phyloP scores from a whole-genome alignment of 2,113 vertebrate species.

The Pionites leucogaster region DNA sequence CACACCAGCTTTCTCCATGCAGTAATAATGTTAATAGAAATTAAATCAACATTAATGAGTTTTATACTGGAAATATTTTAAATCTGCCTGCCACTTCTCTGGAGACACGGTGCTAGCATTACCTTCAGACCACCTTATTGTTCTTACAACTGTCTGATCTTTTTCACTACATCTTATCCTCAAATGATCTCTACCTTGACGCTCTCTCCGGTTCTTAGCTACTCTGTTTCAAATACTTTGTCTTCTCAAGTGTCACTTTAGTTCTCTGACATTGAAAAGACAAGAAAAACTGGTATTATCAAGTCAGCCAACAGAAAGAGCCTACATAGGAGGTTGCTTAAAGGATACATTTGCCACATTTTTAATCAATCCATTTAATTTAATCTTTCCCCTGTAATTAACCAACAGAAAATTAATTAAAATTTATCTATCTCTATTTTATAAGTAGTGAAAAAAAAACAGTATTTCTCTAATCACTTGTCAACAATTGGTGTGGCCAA shows the following conservation, averaged over 20 bases:
- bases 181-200: neutral
- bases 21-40: neutral
- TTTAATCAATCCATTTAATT: constrained; percentile 10
- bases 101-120: neutral
- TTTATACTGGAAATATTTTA: neutral
- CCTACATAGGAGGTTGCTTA: neutral
- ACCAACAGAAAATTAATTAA: constrained; percentile 26
- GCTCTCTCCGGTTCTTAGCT: neutral
- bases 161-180: neutral
- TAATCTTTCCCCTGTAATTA: neutral
- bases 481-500: neutral
- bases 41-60: neutral
- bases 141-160: neutral
- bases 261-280: neutral
- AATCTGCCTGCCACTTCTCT: neutral
- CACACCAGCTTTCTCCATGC: neutral
- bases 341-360: neutral
- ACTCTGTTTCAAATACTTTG: neutral
- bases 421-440: neutral
- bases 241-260: neutral
- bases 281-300: neutral
- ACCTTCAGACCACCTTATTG: neutral
- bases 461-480: neutral
- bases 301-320: neutral
- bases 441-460: neutral